phyloP scores from a whole-genome alignment of 1,140 invertebrate species.

The Harpegnathos saltator region DNA sequence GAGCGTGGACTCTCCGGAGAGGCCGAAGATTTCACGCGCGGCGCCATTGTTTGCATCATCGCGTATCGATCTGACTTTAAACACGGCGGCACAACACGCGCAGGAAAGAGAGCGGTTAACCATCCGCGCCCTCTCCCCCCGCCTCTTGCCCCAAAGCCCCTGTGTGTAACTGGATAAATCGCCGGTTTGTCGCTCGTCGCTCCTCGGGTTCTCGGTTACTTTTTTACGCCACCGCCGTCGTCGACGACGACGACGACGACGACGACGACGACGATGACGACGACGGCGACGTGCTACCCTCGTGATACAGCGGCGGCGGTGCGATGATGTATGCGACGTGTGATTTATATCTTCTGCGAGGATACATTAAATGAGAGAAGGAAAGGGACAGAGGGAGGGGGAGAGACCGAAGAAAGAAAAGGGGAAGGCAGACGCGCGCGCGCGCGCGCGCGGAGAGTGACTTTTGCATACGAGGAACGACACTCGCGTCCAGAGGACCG shows the following conservation, averaged over 20 bases:
- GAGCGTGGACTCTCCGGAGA: background rate
- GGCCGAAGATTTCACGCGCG: too few relatives aligned
- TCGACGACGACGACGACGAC: background rate
- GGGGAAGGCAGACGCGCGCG: slow-evolving; percentile 11
- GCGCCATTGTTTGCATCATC: too few relatives aligned
- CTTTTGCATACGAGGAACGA: slow-evolving; percentile 56
- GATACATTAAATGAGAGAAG: slow-evolving; percentile 61
- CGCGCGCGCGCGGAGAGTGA: slow-evolving; percentile 39
- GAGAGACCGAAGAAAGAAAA: too few relatives aligned
- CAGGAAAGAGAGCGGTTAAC: slow-evolving; percentile 61
- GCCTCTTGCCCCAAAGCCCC: too few relatives aligned
- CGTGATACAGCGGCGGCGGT: slow-evolving; percentile 21
- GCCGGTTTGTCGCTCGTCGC: slow-evolving; percentile 75
- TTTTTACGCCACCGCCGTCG: slow-evolving; percentile 64
- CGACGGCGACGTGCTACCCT: too few relatives aligned
- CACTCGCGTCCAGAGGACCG: slow-evolving; percentile 20
- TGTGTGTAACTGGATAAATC: slow-evolving; percentile 76
- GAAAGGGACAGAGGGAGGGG: too few relatives aligned
- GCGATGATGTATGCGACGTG: slow-evolving; percentile 72
- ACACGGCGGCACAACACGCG: slow-evolving; percentile 59
- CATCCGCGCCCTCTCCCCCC: slow-evolving; percentile 38
- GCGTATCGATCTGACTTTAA: too few relatives aligned
- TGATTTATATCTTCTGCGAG: slow-evolving; percentile 75
- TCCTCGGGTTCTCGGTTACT: slow-evolving; percentile 75
- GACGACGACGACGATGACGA: background rate